Conservation (phyloP, 2,797 vertebrate genomes). For the Enoplosus armatus region DNA sequence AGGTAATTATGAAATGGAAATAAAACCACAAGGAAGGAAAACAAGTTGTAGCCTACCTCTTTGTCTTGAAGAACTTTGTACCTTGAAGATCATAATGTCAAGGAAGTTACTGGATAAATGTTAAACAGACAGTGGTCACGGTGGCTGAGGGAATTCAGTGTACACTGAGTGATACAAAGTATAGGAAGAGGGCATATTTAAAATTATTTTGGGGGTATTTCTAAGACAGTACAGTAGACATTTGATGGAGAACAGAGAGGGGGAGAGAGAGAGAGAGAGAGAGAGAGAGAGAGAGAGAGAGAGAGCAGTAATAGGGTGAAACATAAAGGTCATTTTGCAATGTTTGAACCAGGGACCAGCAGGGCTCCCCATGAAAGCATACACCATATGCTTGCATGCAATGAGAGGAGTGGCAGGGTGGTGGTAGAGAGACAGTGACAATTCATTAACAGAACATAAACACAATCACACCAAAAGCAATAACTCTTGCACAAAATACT, state of each 20-base stretch:
- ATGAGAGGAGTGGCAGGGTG: not conserved
- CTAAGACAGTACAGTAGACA: not conserved
- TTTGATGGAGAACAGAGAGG: no score
- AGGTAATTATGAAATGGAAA: conserved; percentile 1
- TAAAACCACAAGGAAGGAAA: not conserved
- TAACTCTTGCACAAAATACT: not conserved
- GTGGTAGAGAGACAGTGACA: not conserved
- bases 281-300: not conserved
- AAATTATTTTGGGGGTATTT: not conserved
- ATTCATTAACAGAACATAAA: not conserved
- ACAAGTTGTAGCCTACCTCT: conserved; percentile 74
- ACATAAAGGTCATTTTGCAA: not conserved
- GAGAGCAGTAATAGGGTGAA: not conserved
- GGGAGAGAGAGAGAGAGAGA: not conserved
- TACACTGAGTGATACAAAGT: not conserved
- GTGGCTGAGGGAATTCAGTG: not conserved
- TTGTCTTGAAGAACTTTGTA: conserved; percentile 84
- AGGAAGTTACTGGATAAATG: conserved; percentile 48
- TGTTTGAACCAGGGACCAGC: not conserved
- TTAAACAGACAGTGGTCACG: not conserved
- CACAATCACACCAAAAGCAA: not conserved
- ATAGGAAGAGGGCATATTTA: not conserved
- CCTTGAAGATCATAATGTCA: conserved; percentile 77
- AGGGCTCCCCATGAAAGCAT: not conserved
- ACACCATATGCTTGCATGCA: not conserved